Base-by-base conservation (phyloP, 2,888 invertebrate genomes). In the Drosophila maculinotata region DNA sequence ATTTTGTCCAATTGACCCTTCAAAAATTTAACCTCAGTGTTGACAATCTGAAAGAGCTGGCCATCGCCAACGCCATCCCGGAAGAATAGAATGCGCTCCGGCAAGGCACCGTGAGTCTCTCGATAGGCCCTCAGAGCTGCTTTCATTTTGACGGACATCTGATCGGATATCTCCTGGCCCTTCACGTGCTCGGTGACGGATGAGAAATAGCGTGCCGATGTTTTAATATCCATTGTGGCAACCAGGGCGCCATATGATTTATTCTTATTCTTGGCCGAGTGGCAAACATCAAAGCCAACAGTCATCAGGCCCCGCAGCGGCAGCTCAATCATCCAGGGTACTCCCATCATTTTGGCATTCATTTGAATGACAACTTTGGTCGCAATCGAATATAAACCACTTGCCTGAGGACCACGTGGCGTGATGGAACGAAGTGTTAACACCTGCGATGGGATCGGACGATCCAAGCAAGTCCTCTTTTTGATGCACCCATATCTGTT, bases 11-110 rank as follows among this genome's bases (percentile, higher is more conserved):
- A 88, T 9, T 92, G 93, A 0, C 92, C 90, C 58, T 93, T 94
- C 0, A 96, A 78, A 20, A 91, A 89, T 30, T 91, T 89, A n/a
- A 97, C 94, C 91, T 99, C 98, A 38, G 95, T 94, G 1, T 94
- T 93, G 8, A 93, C 92, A 0, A 98, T 97, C 62, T 95, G 95
- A 0, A 94, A 93, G 1, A 98, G 92, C 88, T 98, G 97, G 0
- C 98, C 98, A 78, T 98, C 98, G 1, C 98, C 97, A 0, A 99
- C 98, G 15, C 98, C 99, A 90, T 99, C 98, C n/a, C 99, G 94
- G 91, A 95, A 98, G 23, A 98, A 93, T 1, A 98, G 89, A 45
- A 99, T 96, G 0, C 94, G 93, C 0, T 93, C 92, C 0, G 98
- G 98, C 91, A 94, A 78, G 83, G 81, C 42, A 0, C 88, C 88